phyloP scores from a whole-genome alignment of 1,140 invertebrate species.

The Prorops nasuta region DNA sequence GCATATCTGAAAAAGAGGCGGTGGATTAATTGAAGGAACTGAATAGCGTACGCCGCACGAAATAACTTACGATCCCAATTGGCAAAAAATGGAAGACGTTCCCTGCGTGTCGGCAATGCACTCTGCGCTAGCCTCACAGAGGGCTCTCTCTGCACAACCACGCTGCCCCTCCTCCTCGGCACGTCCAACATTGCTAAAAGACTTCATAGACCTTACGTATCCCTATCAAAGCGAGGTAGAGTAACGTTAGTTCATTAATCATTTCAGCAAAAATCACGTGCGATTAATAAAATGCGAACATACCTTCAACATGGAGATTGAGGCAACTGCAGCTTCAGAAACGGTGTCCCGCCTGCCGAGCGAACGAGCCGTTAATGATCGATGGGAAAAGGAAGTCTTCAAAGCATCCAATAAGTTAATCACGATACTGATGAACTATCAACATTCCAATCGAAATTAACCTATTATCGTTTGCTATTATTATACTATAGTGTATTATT shows the following conservation, averaged over 20 bases:
- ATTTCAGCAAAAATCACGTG: neutral
- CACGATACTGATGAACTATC: slow-evolving; percentile 87
- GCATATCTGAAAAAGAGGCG: slow-evolving; percentile 67
- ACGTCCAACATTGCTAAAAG: slow-evolving; percentile 59
- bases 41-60: no score
- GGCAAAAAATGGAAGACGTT: slow-evolving; percentile 83
- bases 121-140: slow-evolving; percentile 86
- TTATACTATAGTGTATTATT: no score
- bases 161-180: slow-evolving; percentile 73
- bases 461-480: no score
- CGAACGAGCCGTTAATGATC: slow-evolving; percentile 76
- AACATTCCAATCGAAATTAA: neutral
- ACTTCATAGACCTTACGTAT: slow-evolving; percentile 76
- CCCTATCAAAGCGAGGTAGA: slow-evolving; percentile 60
- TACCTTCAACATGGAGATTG: slow-evolving; percentile 82
- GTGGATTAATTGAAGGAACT: neutral
- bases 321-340: slow-evolving; percentile 81
- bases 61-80: slow-evolving; percentile 90
- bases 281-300: no score
- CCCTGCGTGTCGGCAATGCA: slow-evolving; percentile 78
- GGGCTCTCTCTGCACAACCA: slow-evolving; percentile 52
- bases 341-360: slow-evolving; percentile 81
- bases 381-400: slow-evolving; percentile 87
- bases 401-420: slow-evolving; percentile 85
- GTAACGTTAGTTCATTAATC: slow-evolving; percentile 2